Conservation (phyloP, 1,140 invertebrate genomes). For the Hermatobates lingyangjiaoensis region DNA sequence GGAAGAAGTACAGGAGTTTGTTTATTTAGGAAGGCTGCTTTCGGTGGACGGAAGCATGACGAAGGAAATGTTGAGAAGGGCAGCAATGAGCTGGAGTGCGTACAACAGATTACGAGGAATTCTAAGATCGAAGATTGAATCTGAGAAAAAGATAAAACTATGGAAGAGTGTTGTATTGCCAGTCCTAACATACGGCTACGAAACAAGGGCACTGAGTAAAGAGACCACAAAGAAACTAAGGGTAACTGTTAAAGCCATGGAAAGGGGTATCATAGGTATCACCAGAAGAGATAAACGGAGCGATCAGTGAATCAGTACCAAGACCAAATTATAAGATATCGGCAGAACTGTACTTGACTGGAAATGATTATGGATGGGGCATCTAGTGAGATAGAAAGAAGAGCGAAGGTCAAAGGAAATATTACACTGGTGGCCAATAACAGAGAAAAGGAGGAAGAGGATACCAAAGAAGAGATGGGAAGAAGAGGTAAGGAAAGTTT, state of each 20-base stretch:
- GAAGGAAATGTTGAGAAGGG: background rate
- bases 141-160: background rate
- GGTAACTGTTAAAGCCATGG: too few relatives aligned
- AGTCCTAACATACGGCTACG: conserved; percentile 1
- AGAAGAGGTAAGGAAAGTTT: too few relatives aligned
- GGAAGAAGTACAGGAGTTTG: conserved; percentile 5
- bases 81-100: background rate
- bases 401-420: too few relatives aligned
- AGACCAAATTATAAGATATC: too few relatives aligned
- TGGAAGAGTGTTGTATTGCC: background rate
- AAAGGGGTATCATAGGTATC: too few relatives aligned
- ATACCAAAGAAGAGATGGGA: too few relatives aligned
- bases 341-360: too few relatives aligned
- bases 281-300: too few relatives aligned
- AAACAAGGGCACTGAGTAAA: conserved; percentile 1
- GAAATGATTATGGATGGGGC: too few relatives aligned
- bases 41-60: background rate
- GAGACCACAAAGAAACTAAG: background rate
- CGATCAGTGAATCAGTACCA: too few relatives aligned
- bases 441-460: too few relatives aligned
- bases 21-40: background rate
- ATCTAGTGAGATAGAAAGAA: background rate
- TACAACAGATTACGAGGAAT: background rate
- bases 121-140: background rate
- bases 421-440: too few relatives aligned